phyloP scores from a whole-genome alignment of 2,113 vertebrate genomes.

The Tragelaphus buxtoni region DNA sequence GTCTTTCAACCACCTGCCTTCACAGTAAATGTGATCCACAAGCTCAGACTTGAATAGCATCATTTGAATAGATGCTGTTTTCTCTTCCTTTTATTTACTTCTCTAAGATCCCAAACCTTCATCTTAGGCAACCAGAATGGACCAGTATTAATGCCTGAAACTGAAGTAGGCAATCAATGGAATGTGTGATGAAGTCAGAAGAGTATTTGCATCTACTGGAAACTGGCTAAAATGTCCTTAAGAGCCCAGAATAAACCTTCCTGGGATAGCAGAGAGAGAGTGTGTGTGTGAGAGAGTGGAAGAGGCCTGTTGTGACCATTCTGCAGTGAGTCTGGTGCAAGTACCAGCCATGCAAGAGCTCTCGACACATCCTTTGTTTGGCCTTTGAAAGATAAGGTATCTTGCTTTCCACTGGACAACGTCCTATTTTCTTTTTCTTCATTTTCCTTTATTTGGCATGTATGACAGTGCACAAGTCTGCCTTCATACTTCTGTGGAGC shows the following conservation, averaged over 20 bases:
- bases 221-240: not conserved
- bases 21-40: slow-evolving; percentile 37
- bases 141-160: not conserved
- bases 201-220: not conserved
- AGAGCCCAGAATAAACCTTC: not conserved
- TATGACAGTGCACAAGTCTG: not conserved
- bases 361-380: not conserved
- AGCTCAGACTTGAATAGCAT: slow-evolving; percentile 49
- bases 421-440: not conserved
- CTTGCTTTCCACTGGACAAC: not conserved
- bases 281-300: not conserved
- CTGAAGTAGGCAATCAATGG: not conserved
- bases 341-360: not conserved
- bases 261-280: not conserved
- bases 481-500: not conserved
- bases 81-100: slow-evolving; percentile 2
- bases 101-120: not conserved
- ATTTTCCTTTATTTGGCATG: not conserved
- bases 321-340: not conserved
- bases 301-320: not conserved
- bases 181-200: not conserved
- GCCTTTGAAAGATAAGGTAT: not conserved
- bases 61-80: not conserved
- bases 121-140: not conserved
- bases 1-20: slow-evolving; percentile 65